These are phyloP conservation scores for Saguinus imperator DNA, from an alignment of 2,113 vertebrate genomes.

Conservation along the genomic window DNA sequence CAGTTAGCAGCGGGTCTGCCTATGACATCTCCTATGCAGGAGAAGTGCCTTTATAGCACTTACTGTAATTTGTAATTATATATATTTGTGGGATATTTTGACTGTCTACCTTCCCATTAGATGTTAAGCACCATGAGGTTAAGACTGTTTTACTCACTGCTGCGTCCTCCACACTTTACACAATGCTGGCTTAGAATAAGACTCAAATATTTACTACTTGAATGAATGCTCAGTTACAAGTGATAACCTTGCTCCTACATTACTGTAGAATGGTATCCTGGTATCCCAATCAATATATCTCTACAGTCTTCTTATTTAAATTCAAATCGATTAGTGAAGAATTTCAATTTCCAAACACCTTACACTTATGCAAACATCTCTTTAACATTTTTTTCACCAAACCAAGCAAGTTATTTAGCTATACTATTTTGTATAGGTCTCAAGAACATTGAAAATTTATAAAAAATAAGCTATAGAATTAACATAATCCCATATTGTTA, in stretches of 20 bases:
- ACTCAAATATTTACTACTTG: not conserved
- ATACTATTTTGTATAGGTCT: not conserved
- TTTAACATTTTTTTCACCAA: not conserved
- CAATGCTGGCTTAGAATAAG: not conserved
- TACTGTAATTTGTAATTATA: not conserved
- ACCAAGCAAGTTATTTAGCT: not conserved
- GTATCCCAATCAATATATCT: not conserved
- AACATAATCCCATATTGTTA: not conserved
- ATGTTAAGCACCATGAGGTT: not conserved
- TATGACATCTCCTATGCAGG: not conserved
- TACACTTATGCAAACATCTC: not conserved
- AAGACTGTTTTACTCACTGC: not conserved
- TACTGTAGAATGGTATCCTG: not conserved
- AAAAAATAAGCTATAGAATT: not conserved
- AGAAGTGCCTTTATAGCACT: not conserved
- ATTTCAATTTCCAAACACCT: not conserved
- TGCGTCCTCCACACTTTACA: not conserved
- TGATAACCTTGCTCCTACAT: too few species aligned
- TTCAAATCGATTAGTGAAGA: not conserved
- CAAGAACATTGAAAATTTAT: not conserved
- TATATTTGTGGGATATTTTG: not conserved
- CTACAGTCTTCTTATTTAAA: not conserved
- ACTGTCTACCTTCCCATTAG: not conserved
- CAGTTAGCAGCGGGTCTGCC: too few species aligned
- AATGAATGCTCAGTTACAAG: not conserved